Evolutionary conservation across 2,113 vertebrate genomes (phyloP).

Genomic region (Gopherus evgoodei): DNA sequence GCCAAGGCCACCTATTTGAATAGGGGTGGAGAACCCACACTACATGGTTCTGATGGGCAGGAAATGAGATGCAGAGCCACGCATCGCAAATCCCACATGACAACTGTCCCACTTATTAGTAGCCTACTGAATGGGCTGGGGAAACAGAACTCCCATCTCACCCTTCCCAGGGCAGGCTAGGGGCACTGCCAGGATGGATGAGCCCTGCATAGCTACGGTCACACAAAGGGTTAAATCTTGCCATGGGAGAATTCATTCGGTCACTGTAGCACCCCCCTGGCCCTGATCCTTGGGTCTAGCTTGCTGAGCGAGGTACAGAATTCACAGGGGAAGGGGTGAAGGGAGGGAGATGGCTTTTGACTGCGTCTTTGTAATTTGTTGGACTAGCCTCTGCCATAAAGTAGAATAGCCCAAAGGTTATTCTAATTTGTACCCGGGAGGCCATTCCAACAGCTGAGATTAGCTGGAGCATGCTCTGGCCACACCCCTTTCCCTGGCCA

Average conservation of each 20-base stretch:
- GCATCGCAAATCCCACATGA: background rate
- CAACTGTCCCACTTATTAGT: background rate
- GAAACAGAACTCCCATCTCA: background rate
- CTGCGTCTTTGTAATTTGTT: background rate
- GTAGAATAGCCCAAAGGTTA: background rate
- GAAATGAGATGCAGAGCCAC: background rate
- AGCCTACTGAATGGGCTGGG: background rate
- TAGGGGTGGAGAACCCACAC: background rate
- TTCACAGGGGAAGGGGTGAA: background rate
- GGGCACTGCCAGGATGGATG: background rate
- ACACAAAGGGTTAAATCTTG: background rate
- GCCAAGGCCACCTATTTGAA: background rate
- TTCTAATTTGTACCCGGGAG: background rate
- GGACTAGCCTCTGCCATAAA: background rate
- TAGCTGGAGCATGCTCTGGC: background rate
- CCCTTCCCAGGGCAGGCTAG: background rate
- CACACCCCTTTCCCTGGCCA: background rate
- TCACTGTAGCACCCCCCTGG: background rate
- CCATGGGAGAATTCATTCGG: background rate
- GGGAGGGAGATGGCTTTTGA: background rate
- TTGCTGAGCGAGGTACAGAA: background rate
- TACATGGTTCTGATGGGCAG: background rate
- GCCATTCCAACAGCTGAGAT: background rate
- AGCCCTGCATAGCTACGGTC: background rate
- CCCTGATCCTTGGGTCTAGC: background rate